Base-by-base conservation (phyloP, 2,888 invertebrate species). In the Cosmia pyralina region DNA sequence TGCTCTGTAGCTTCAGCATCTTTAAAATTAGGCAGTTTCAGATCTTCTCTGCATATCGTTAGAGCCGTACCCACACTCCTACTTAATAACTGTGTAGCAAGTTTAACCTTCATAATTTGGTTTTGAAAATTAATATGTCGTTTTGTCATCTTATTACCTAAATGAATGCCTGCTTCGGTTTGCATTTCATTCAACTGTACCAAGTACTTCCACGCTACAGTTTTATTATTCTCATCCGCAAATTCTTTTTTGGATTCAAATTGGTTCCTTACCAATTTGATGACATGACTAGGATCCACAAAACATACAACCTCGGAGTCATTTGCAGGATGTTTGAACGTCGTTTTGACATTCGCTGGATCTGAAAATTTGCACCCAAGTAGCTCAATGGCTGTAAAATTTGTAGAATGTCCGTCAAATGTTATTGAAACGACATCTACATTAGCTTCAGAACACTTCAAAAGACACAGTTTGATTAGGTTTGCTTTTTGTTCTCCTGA, bases 231-330 rank as follows among this genome's bases (percentile, higher is more conserved):
- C n/a, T 15, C 53, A 22, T 65, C 52, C 41, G 41, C 38, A 10
- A 65, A 41, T 8, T 65, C 52, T 65, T 65, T 38, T 65, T 52
- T 65, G 65, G 65, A 53, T 41, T 65, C 41, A 65, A 65, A 65
- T 41, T 65, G 65, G 17, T 65, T 65, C 44, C 41, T 53, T n/a
- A 53, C 41, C 0, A 53, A 53, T 65, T 53, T 53, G 53, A 65
- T 41, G 22, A 63, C 63, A 63, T 63, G 63, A 50, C 63, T 63
- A 50, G 34, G 22, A 41, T 65, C 65, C 41, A 65, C 50, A 50
- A 50, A 50, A 50, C 19, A 19, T 19, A 0, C 50, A 50, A 50
- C 19, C 19, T 50, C 19, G 0, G 8, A 50, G 50, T 50, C 19
- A 50, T 19, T 8, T 19, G 50, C 50, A 8, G 50, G 50, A 50